These are phyloP conservation scores for Motacilla alba DNA, from an alignment of 2,113 vertebrate species.

Conservation along the genomic window DNA sequence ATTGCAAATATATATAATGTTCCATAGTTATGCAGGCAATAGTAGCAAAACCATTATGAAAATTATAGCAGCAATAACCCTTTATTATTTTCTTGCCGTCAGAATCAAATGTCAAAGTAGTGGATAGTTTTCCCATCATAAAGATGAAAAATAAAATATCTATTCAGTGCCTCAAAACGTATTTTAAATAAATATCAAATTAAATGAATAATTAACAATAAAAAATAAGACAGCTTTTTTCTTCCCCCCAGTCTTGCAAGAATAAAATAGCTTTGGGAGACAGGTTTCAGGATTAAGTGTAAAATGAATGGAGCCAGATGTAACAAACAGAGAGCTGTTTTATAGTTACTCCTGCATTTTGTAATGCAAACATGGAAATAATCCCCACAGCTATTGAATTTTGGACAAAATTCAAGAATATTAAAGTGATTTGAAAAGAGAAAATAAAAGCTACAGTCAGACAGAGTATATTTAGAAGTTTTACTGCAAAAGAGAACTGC, in stretches of 20 bases:
- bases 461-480: not conserved
- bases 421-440: not conserved
- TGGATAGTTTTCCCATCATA: not conserved
- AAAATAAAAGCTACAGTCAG: not conserved
- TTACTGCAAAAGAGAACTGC: not conserved
- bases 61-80: not conserved
- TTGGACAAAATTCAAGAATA: constrained; percentile 11
- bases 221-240: not conserved
- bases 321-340: not conserved
- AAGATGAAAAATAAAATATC: not conserved
- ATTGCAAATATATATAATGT: not conserved
- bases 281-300: not conserved
- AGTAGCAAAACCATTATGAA: not conserved
- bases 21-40: not conserved
- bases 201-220: not conserved
- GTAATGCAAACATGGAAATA: not conserved
- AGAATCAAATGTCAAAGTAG: not conserved
- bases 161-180: not conserved
- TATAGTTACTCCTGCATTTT: not conserved
- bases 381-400: not conserved
- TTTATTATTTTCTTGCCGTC: not conserved
- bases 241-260: not conserved
- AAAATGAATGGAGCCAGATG: not conserved
- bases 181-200: not conserved
- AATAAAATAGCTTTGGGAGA: not conserved